Percentiles rank a stretch among this genome's conserved stretches.
Conservation (phyloP, 2,797 vertebrate species). For the Notolabrus celidotus region DNA sequence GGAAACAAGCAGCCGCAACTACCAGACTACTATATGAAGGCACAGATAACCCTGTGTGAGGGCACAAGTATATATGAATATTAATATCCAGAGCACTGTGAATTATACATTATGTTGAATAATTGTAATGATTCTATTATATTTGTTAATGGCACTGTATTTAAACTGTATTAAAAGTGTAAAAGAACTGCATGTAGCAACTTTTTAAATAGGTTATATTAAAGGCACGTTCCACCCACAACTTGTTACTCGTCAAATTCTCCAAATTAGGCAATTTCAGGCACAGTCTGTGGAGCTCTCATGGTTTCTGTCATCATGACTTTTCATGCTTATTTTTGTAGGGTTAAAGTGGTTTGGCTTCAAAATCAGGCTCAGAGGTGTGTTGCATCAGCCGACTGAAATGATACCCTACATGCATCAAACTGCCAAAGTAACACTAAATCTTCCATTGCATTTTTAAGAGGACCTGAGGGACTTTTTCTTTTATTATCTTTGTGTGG, state of each 20-base stretch:
- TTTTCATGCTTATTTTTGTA: conserved; percentile 6
- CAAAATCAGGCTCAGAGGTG: not conserved
- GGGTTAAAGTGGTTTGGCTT: conserved; percentile 12
- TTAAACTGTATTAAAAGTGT: conserved; percentile 17
- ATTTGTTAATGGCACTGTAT: conserved; percentile 13
- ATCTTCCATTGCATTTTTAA: not conserved
- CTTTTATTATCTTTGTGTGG: conserved; percentile 33
- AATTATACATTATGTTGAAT: conserved; percentile 27
- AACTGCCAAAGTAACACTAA: not conserved
- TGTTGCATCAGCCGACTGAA: conserved; percentile 28
- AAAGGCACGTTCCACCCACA: conserved; percentile 9
- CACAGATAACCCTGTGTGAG: not conserved
- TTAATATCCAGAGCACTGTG: conserved; percentile 23
- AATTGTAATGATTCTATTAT: not conserved
- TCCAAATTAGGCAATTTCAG: conserved; percentile 4
- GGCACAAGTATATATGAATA: not conserved
- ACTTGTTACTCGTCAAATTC: conserved; percentile 8
- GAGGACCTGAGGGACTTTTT: conserved; percentile 5
- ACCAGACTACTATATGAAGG: conserved; percentile 73
- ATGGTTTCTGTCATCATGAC: conserved; percentile 12
- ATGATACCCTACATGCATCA: not conserved
- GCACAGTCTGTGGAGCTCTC: not conserved
- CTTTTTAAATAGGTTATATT: not conserved
- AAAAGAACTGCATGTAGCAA: not conserved
- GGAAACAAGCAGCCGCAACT: conserved; percentile 52